Evolutionary conservation across 2,888 invertebrate species (phyloP).

Genomic region (Cephus nigrinus): DNA sequence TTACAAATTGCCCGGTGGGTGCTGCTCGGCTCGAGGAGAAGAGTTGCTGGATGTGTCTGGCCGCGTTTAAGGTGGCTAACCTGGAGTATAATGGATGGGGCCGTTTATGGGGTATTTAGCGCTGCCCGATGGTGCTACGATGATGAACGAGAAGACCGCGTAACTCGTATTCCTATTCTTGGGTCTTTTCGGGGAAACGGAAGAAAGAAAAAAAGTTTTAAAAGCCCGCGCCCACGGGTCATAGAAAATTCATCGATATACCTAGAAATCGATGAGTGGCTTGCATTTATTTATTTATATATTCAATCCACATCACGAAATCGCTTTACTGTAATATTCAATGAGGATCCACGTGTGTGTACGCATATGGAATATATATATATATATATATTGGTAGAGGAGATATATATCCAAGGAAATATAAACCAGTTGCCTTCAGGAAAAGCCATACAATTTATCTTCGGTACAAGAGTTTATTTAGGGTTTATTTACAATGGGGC

Average conservation of each 20-base stretch:
- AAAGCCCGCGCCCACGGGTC: neutral
- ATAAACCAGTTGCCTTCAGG: neutral
- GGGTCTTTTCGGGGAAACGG: neutral
- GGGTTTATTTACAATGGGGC: slow-evolving; percentile 58
- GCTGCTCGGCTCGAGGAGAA: neutral
- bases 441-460: slow-evolving; percentile 29
- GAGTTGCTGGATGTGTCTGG: neutral
- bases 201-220: neutral
- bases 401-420: neutral
- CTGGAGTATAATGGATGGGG: neutral
- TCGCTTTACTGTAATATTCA: too few species aligned
- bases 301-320: neutral
- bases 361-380: neutral
- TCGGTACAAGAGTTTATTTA: slow-evolving; percentile 57
- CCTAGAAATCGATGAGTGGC: neutral
- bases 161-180: neutral
- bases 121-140: neutral
- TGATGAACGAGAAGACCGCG: neutral
- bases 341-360: too few species aligned
- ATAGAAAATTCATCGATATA: neutral
- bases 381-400: neutral
- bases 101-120: neutral
- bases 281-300: neutral
- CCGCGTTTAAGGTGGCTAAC: neutral
- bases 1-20: neutral